Evolutionary conservation across 2,113 vertebrate genomes (phyloP).

Genomic region (Carlito syrichta): DNA sequence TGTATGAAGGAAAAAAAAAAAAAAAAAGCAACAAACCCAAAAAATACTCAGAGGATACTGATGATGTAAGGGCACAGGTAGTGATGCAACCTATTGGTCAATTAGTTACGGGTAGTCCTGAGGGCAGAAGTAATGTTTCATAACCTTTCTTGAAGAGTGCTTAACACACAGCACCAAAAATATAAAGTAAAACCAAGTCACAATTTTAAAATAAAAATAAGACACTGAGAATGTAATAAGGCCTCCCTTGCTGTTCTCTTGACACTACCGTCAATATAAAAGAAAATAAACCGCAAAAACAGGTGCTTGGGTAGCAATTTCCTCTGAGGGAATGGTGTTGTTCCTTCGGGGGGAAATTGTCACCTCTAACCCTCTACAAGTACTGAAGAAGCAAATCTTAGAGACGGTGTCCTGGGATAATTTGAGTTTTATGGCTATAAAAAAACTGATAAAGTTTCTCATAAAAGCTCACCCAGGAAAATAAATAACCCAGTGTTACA

Average conservation of each 20-base stretch:
- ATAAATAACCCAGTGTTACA: conserved; percentile 47
- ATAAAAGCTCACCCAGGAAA: conserved; percentile 35
- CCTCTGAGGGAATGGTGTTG: neutral
- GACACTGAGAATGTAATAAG: conserved; percentile 34
- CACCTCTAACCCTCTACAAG: conserved; percentile 31
- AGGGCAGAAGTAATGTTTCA: neutral
- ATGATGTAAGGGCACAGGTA: neutral
- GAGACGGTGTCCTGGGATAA: conserved; percentile 6
- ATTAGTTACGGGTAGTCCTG: neutral
- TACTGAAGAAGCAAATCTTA: conserved; percentile 21
- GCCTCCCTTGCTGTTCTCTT: neutral
- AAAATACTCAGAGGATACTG: neutral
- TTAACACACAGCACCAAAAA: neutral
- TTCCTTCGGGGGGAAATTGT: conserved; percentile 9
- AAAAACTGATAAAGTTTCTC: conserved; percentile 41
- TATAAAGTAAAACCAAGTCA: conserved; percentile 14
- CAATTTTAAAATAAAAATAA: conserved; percentile 40
- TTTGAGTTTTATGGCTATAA: conserved; percentile 40
- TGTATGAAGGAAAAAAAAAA: neutral
- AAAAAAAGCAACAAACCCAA: no score
- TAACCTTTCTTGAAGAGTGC: neutral
- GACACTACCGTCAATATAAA: conserved; percentile 30
- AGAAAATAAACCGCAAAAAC: neutral
- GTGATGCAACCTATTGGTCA: neutral
- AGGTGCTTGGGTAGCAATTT: conserved; percentile 32